A percentile compares a stretch with the other conserved stretches of the same genome.
Conservation (phyloP, 2,888 invertebrate species). For the Oligia latruncula region DNA sequence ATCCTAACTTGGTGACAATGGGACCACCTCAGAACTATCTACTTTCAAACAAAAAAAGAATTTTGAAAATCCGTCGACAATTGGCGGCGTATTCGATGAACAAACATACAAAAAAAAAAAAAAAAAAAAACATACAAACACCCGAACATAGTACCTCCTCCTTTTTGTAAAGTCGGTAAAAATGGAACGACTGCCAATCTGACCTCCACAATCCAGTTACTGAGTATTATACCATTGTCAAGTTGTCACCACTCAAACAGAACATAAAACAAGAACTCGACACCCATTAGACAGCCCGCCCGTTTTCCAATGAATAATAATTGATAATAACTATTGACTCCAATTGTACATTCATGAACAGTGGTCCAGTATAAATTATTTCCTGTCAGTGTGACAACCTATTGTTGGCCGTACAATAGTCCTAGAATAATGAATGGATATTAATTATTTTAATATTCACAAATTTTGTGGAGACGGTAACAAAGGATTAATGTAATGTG, state of each 20-base stretch:
- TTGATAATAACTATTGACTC: constrained; percentile 47
- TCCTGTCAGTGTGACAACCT: constrained; percentile 68
- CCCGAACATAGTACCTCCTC: no score
- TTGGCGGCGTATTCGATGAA: no score
- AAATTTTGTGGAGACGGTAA: constrained; percentile 32
- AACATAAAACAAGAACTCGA: constrained; percentile 28
- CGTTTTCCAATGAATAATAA: constrained; percentile 48
- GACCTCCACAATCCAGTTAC: background rate
- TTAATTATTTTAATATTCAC: constrained; percentile 70
- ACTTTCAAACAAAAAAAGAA: no score
- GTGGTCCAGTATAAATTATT: constrained; percentile 72
- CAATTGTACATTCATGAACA: constrained; percentile 68
- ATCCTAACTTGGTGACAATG: no score
- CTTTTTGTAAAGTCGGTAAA: no score
- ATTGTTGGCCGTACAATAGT: constrained; percentile 71
- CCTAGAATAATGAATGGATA: constrained; percentile 66
- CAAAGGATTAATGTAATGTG: constrained; percentile 24
- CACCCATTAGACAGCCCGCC: constrained; percentile 17
- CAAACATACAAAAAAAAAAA: no score
- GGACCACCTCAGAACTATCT: no score
- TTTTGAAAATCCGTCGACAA: no score
- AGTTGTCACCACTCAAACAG: constrained; percentile 9
- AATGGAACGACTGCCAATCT: background rate
- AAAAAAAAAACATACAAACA: no score
- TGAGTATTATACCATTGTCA: background rate